Evolutionary conservation across 1,140 invertebrate species (phyloP).

Genomic region (Drosophila tristis): DNA sequence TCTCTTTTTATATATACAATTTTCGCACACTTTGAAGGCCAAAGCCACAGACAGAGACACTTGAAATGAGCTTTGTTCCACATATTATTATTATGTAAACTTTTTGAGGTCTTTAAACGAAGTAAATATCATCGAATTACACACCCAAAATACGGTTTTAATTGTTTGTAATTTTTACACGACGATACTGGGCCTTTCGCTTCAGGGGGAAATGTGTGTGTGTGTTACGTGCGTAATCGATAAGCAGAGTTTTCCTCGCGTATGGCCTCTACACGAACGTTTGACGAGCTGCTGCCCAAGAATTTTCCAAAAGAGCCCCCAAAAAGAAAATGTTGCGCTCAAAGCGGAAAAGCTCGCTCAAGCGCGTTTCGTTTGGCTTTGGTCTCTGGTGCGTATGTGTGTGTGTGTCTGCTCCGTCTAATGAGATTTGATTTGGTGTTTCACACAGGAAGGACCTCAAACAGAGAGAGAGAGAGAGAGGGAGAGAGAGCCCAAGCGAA

Average conservation of each 20-base stretch:
- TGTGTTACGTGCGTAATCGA: conserved; percentile 80
- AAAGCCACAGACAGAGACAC: conserved; percentile 42
- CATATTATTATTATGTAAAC: conserved; percentile 26
- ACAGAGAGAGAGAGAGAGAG: conserved; percentile 32
- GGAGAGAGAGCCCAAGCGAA: conserved; percentile 22
- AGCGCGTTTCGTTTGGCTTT: conserved; percentile 55
- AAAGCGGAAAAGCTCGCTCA: conserved; percentile 79
- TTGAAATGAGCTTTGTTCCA: conserved; percentile 13
- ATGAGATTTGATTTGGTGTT: conserved; percentile 64
- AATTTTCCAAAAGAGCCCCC: conserved; percentile 57
- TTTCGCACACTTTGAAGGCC: conserved; percentile 71
- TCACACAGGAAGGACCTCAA: conserved; percentile 54
- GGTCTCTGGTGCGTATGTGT: conserved; percentile 6
- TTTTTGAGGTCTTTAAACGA: neutral
- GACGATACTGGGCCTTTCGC: conserved; percentile 22
- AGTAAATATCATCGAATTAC: conserved; percentile 17
- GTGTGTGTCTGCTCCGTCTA: conserved; percentile 48
- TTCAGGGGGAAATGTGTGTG: conserved; percentile 43
- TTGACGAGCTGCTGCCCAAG: conserved; percentile 64
- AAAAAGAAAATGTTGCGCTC: conserved; percentile 54
- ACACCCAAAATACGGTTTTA: conserved; percentile 47
- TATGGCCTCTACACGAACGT: conserved; percentile 77
- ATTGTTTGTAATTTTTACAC: conserved; percentile 12
- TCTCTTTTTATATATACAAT: conserved; percentile 37
- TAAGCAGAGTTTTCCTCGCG: conserved; percentile 76